Percentiles rank a stretch among this genome's conserved stretches.
These are phyloP conservation scores for Drosophila trapezifrons DNA, from an alignment of 1,140 invertebrate genomes.

Conservation along the genomic window DNA sequence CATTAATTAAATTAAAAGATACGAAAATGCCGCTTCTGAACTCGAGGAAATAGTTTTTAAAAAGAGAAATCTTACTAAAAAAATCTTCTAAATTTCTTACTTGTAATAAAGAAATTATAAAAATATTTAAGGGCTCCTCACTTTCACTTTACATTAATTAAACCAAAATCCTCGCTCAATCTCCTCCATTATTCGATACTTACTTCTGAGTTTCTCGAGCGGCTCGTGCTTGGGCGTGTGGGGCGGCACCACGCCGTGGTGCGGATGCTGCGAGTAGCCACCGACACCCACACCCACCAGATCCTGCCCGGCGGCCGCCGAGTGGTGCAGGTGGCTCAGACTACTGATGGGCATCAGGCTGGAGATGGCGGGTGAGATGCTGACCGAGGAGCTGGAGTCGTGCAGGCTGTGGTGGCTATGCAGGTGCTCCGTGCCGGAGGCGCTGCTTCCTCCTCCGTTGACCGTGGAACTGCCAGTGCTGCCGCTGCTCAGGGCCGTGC, in stretches of 20 bases:
- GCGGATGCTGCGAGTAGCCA: conserved; percentile 86
- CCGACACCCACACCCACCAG: conserved; percentile 71
- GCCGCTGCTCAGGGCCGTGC: conserved; percentile 79
- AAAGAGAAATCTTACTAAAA: neutral
- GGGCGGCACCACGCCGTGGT: conserved; percentile 85
- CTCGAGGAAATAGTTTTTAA: neutral
- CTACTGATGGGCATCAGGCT: conserved; percentile 87
- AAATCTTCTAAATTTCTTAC: neutral
- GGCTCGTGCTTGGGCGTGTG: conserved; percentile 88
- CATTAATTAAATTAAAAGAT: too few relatives aligned
- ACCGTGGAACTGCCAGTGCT: conserved; percentile 85
- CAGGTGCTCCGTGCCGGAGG: conserved; percentile 78
- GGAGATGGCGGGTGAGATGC: conserved; percentile 88
- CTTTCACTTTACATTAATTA: too few relatives aligned
- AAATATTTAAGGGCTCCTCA: too few relatives aligned
- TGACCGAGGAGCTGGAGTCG: conserved; percentile 87
- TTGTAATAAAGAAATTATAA: too few relatives aligned
- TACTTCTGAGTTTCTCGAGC: conserved; percentile 92
- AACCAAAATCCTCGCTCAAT: too few relatives aligned
- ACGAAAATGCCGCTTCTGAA: neutral
- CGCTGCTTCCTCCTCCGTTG: conserved; percentile 77
- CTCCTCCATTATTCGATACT: conserved; percentile 84
- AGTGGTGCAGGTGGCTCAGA: conserved; percentile 85
- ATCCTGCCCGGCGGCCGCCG: conserved; percentile 70
- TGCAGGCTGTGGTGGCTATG: conserved; percentile 87